A percentile compares a stretch with the other conserved stretches of the same genome.
Evolutionary conservation across 2,113 vertebrate species (phyloP).

Genomic region (Geothlypis trichas): DNA sequence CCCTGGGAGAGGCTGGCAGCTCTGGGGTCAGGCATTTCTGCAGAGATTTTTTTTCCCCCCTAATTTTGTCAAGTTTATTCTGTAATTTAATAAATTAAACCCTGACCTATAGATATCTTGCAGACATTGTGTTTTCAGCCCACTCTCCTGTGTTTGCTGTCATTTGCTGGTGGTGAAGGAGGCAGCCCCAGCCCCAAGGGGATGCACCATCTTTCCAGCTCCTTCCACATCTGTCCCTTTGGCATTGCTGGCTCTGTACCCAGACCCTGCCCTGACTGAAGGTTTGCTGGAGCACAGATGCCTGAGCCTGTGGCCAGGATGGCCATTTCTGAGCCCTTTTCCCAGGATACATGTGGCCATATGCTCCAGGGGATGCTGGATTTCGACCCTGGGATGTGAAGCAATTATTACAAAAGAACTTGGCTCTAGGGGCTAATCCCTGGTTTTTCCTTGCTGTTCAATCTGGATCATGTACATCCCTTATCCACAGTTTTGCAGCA

Average conservation of each 20-base stretch:
- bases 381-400: not conserved
- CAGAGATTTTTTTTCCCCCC: not conserved
- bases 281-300: not conserved
- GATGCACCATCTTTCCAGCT: not conserved
- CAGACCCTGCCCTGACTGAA: not conserved
- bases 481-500: not conserved
- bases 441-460: not conserved
- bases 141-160: not conserved
- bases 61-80: not conserved
- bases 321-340: not conserved
- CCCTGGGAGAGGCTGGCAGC: not conserved
- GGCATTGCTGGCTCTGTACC: not conserved
- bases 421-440: not conserved
- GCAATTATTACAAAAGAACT: not conserved
- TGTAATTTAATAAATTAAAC: not conserved
- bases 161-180: not conserved
- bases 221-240: not conserved
- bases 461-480: not conserved
- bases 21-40: not conserved
- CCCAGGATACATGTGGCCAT: not conserved
- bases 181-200: not conserved
- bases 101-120: not conserved
- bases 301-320: not conserved
- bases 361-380: not conserved
- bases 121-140: not conserved